Conservation (phyloP, 2,113 vertebrate genomes). For the Ochotona curzoniae region DNA sequence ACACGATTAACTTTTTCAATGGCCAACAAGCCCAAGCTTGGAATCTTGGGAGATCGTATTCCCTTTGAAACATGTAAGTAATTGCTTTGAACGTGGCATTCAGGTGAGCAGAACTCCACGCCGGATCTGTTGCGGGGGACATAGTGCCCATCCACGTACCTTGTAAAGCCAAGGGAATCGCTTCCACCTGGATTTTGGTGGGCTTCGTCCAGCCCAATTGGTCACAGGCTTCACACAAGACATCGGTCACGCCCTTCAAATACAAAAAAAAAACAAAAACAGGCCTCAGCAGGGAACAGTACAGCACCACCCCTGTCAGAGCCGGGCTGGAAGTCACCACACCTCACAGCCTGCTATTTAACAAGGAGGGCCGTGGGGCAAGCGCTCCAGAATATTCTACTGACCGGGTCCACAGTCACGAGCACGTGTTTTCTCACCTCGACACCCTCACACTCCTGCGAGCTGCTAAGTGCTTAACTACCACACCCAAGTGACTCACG, state of each 20-base stretch:
- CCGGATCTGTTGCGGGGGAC: neutral
- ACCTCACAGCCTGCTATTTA: neutral
- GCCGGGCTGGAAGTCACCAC: neutral
- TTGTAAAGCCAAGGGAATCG: conserved; percentile 95
- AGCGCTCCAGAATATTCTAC: neutral
- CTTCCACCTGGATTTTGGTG: conserved; percentile 97
- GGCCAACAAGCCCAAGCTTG: neutral
- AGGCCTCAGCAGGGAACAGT: neutral
- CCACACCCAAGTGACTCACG: neutral
- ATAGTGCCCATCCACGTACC: conserved; percentile 84
- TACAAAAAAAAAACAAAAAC: conserved; percentile 55
- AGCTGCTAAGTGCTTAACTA: neutral
- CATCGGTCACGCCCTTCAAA: conserved; percentile 96
- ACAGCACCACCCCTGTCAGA: neutral
- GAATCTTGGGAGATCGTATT: neutral
- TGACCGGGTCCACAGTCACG: neutral
- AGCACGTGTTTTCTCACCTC: too few relatives aligned
- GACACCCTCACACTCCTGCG: neutral
- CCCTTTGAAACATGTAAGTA: neutral
- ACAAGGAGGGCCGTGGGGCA: fast-evolving
- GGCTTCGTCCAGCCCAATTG: conserved; percentile 96
- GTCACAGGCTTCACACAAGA: conserved; percentile 97
- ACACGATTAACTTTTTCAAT: neutral
- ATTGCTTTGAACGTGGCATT: neutral
- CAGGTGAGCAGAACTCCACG: neutral